Base-by-base conservation (phyloP, 2,113 vertebrate species). In the Amia ocellicauda region DNA sequence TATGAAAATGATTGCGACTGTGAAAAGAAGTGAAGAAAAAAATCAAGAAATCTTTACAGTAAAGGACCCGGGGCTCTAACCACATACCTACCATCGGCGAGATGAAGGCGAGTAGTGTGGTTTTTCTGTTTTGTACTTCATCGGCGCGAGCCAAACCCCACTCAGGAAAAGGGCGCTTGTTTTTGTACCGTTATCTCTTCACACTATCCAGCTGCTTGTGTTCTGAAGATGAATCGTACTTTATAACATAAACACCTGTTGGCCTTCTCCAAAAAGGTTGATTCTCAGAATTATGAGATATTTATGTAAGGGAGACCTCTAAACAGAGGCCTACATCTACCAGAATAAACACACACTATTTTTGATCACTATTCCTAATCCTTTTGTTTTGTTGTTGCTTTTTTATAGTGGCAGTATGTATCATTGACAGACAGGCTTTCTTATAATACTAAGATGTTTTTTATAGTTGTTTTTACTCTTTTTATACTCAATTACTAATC, bases 171-270 rank as follows among this genome's bases (percentile, higher is more conserved):
- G 70, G 68, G 63, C 23, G 71, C 72, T 75, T 77, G 74, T 84
- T 84, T 80, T 78, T 60, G 64, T 62, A 65, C 64, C 73, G 76
- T 83, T 86, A 82, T 82, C 83, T 79, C 64, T 78, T 78, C 70
- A 72, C 73, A 78, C 73, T 73, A 70, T 69, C 78, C 81, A 79
- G 73, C 78, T 82, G 82, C 75, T 70, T 79, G 7, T 41, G 64
- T 58, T 49, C 27, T 63, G 52, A 74, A 54, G 52, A 70, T 50
- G 27, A 40, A 56, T 60, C 47, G 70, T 62, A 58, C 64, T 60
- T 57, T 31, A 31, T 26, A 55, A 22, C 69, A 60, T 71, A 77
- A 79, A 83, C 82, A 85, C 81, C 82, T 81, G 78, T 80, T 69
- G 73, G 66, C 74, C 81, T 75, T 71, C 69, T 23, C 60, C 64